Conservation (phyloP, 2,797 vertebrate genomes). For the Gila robusta region DNA sequence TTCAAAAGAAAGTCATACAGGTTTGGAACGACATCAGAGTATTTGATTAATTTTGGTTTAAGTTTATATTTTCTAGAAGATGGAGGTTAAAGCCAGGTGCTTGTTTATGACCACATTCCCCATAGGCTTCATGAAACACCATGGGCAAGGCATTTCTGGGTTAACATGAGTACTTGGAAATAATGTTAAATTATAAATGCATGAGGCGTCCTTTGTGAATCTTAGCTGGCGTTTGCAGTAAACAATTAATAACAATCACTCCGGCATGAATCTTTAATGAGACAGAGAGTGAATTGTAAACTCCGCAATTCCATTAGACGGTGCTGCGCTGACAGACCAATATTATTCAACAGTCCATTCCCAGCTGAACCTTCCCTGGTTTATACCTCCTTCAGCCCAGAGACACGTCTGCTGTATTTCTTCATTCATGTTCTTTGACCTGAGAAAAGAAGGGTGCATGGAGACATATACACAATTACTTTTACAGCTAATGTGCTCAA, state of each 20-base stretch:
- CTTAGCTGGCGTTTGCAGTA: conserved; percentile 15
- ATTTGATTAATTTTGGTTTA: background rate
- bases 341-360: background rate
- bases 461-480: conserved; percentile 56
- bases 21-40: background rate
- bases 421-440: conserved; percentile 55
- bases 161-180: background rate
- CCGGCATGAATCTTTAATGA: conserved; percentile 27
- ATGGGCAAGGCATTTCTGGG: background rate
- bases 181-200: conserved; percentile 21
- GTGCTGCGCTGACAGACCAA: background rate
- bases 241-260: conserved; percentile 42
- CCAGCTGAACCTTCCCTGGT: background rate
- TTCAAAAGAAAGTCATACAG: background rate
- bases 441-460: conserved; percentile 27
- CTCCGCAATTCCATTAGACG: conserved; percentile 22
- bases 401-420: conserved; percentile 40
- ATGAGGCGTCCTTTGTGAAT: background rate
- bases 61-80: background rate
- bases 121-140: background rate
- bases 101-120: background rate
- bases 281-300: background rate
- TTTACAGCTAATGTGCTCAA: conserved; percentile 54
- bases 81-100: background rate
- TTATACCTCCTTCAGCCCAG: conserved; percentile 7